These are phyloP conservation scores for Meriones psammophilus DNA, from an alignment of 2,797 vertebrate species.

Conservation along the genomic window DNA sequence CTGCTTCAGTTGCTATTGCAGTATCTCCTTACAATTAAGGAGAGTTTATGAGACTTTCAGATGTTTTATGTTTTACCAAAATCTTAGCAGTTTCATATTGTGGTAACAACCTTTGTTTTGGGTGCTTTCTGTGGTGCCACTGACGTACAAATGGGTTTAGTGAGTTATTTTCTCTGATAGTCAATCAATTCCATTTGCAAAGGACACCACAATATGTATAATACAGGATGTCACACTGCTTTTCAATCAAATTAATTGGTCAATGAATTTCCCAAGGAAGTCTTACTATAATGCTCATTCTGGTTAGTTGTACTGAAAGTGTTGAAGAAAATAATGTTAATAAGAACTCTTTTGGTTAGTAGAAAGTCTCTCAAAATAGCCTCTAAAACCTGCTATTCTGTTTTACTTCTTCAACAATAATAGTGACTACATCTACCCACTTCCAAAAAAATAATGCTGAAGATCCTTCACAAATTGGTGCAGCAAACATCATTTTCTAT, in stretches of 20 bases:
- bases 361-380: slow-evolving; percentile 73
- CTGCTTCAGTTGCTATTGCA: slow-evolving; percentile 26
- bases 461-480: slow-evolving; percentile 75
- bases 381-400: slow-evolving; percentile 51
- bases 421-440: slow-evolving; percentile 75
- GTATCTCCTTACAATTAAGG: slow-evolving; percentile 12
- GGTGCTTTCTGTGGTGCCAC: not conserved
- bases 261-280: slow-evolving; percentile 54
- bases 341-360: slow-evolving; percentile 24
- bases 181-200: slow-evolving; percentile 50
- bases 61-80: slow-evolving; percentile 20
- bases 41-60: slow-evolving; percentile 12
- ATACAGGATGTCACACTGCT: slow-evolving; percentile 6
- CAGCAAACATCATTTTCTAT: slow-evolving; percentile 51
- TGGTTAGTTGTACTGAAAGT: slow-evolving; percentile 52
- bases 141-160: not conserved
- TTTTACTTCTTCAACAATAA: slow-evolving; percentile 60
- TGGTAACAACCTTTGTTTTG: slow-evolving; percentile 38
- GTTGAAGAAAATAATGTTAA: slow-evolving; percentile 38
- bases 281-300: slow-evolving; percentile 36
- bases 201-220: not conserved
- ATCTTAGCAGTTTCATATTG: not conserved
- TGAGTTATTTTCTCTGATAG: not conserved
- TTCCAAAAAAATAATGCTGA: slow-evolving; percentile 78
- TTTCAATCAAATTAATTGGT: slow-evolving; percentile 49